phyloP scores from a whole-genome alignment of 2,797 vertebrate genomes.

The Psittacula echo region DNA sequence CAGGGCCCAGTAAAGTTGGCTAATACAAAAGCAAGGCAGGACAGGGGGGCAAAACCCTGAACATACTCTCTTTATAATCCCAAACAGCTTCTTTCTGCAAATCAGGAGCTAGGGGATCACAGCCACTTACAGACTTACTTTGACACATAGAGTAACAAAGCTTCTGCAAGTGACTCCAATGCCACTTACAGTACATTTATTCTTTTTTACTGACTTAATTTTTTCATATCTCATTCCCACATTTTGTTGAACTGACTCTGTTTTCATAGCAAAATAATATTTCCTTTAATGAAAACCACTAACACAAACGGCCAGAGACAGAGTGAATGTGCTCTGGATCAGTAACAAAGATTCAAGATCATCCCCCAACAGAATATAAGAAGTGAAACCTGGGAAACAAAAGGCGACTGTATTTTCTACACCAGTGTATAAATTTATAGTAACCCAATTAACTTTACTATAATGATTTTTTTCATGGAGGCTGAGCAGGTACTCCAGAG shows the following conservation, averaged over 20 bases:
- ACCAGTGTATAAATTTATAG: not conserved
- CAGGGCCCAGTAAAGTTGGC: not conserved
- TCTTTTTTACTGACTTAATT: not conserved
- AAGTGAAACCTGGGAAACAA: not conserved
- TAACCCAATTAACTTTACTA: not conserved
- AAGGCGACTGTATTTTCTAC: not conserved
- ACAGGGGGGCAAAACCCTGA: not conserved
- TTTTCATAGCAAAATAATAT: not conserved
- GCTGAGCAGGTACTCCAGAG: not conserved
- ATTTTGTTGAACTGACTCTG: not conserved
- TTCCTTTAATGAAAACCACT: not conserved
- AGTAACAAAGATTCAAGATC: not conserved
- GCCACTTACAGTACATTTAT: no score
- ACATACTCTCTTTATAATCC: not conserved
- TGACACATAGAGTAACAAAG: not conserved
- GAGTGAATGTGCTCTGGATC: not conserved
- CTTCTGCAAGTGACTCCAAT: not conserved
- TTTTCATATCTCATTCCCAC: not conserved
- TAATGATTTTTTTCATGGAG: constrained; percentile 14
- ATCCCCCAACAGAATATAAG: not conserved
- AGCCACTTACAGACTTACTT: not conserved
- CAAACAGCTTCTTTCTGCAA: not conserved
- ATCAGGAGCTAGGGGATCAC: not conserved
- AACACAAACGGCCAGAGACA: not conserved
- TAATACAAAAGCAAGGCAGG: not conserved